Percentiles rank a stretch among this genome's conserved stretches.
Conservation (phyloP, 2,888 invertebrate species). For the Agriopis aurantiaria region DNA sequence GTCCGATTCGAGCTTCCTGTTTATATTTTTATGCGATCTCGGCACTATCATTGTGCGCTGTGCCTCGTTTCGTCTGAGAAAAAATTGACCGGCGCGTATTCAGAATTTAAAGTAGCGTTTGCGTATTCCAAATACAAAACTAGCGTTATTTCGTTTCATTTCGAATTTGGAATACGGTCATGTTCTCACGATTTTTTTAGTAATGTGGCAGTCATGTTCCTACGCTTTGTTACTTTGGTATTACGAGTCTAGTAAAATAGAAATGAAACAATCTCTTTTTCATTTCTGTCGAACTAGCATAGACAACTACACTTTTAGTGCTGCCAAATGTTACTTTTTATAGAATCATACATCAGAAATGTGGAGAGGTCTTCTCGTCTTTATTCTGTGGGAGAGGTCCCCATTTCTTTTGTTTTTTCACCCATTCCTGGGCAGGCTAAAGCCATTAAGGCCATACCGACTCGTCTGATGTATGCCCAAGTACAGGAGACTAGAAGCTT, state of each 20-base stretch:
- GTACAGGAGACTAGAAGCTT: no score
- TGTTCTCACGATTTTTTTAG: slow-evolving; percentile 31
- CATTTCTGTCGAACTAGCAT: no score
- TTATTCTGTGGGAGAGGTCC: no score
- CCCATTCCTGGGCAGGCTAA: no score
- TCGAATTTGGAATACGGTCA: slow-evolving; percentile 36
- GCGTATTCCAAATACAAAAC: slow-evolving; percentile 42
- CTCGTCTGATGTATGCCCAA: no score
- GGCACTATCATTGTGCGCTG: slow-evolving; percentile 35
- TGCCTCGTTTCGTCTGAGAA: slow-evolving; percentile 41
- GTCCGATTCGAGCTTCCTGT: slow-evolving; percentile 22
- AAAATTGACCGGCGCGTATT: slow-evolving; percentile 40
- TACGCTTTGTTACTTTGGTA: slow-evolving; percentile 3
- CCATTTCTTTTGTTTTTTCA: no score
- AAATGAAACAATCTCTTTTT: not conserved
- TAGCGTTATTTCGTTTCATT: slow-evolving; percentile 36
- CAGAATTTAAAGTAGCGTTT: slow-evolving; percentile 43
- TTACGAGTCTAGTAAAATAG: not conserved
- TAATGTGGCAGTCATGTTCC: slow-evolving; percentile 7
- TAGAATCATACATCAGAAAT: no score
- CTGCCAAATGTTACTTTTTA: no score
- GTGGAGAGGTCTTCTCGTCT: no score
- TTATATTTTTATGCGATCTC: slow-evolving; percentile 41
- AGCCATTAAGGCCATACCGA: no score
- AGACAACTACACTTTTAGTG: no score